A percentile compares a stretch with the other conserved stretches of the same genome.
These are phyloP conservation scores for Amblyornis subalaris DNA, from an alignment of 2,113 vertebrate species.

Conservation along the genomic window DNA sequence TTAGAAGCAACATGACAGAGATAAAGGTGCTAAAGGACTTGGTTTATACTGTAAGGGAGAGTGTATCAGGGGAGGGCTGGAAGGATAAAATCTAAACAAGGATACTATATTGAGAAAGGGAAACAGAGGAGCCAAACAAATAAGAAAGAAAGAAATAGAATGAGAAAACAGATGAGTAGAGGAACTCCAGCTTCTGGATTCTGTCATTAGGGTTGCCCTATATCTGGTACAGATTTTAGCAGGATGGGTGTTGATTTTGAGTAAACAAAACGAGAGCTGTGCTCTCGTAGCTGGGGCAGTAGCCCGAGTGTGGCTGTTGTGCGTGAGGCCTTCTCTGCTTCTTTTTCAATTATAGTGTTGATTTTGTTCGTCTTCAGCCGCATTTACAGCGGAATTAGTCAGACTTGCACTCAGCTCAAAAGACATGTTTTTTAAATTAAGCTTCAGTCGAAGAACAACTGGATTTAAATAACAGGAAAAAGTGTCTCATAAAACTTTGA, in stretches of 20 bases:
- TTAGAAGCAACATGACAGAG: not conserved
- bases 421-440: slow-evolving; percentile 48
- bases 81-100: not conserved
- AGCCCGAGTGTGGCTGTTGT: not conserved
- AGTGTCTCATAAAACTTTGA: not conserved
- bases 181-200: not conserved
- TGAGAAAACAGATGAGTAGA: not conserved
- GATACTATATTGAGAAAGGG: not conserved
- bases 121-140: not conserved
- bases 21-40: not conserved
- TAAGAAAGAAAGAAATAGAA: not conserved
- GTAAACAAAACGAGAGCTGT: not conserved
- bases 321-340: not conserved
- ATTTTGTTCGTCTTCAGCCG: not conserved
- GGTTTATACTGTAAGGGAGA: not conserved
- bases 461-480: not conserved
- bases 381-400: slow-evolving; percentile 16
- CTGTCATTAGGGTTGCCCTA: not conserved
- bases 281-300: not conserved
- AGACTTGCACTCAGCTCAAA: not conserved
- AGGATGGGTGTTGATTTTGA: not conserved
- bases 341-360: not conserved
- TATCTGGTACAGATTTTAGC: not conserved
- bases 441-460: not conserved
- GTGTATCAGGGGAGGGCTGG: not conserved